phyloP scores from a whole-genome alignment of 2,797 vertebrate genomes.

The Odontamblyopus lacepedii region DNA sequence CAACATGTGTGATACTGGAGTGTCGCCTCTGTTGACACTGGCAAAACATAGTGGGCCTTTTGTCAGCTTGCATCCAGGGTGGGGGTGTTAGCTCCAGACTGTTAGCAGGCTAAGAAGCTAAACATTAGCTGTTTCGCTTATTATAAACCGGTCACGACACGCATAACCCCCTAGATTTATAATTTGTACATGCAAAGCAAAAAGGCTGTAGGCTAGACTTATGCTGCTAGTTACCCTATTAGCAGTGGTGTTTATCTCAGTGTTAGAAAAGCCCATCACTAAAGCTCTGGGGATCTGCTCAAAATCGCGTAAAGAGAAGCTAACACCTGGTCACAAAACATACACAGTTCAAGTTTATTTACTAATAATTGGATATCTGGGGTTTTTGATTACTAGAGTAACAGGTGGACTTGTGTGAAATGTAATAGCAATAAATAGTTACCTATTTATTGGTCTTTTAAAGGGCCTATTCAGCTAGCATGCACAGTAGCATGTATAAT shows the following conservation, averaged over 20 bases:
- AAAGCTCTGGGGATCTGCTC: slow-evolving; percentile 33
- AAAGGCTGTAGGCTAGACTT: not conserved
- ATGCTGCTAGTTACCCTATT: not conserved
- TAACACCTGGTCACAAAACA: not conserved
- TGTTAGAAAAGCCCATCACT: slow-evolving; percentile 39
- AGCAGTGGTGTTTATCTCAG: not conserved
- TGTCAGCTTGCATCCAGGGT: slow-evolving; percentile 58
- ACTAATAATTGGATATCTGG: not conserved
- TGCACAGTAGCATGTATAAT: slow-evolving; percentile 30
- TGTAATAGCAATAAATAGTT: slow-evolving; percentile 8
- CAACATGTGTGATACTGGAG: not conserved
- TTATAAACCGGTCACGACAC: slow-evolving; percentile 26
- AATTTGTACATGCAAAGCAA: not conserved
- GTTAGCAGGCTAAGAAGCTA: slow-evolving; percentile 31
- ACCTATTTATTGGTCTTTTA: slow-evolving; percentile 27
- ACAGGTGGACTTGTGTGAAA: not conserved
- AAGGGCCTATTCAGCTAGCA: slow-evolving; percentile 26
- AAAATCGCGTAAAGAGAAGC: slow-evolving; percentile 60
- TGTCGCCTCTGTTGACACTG: slow-evolving; percentile 27
- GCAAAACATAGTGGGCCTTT: slow-evolving; percentile 53
- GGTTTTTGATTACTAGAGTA: not conserved
- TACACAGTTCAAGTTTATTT: not conserved
- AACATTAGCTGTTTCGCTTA: slow-evolving; percentile 18
- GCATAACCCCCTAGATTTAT: not conserved
- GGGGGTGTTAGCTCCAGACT: slow-evolving; percentile 58